Conservation (phyloP, 2,797 vertebrate genomes). For the Anguilla pacifica region DNA sequence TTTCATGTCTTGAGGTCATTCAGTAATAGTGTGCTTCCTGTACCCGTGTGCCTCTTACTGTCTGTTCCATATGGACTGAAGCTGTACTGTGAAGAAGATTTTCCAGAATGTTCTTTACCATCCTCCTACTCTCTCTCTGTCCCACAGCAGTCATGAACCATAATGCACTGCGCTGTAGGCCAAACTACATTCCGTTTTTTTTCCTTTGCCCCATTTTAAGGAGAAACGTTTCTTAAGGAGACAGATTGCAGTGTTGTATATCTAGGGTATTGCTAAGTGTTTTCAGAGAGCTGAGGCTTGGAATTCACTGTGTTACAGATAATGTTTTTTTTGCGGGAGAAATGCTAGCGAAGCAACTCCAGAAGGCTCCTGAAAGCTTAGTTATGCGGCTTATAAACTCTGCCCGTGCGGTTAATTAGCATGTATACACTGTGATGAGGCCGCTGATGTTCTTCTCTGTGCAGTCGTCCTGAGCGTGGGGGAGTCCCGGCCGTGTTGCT, state of each 20-base stretch:
- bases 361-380: background rate
- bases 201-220: background rate
- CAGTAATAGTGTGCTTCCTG: background rate
- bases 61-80: too few species aligned
- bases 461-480: conserved; percentile 57
- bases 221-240: background rate
- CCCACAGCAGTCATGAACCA: background rate
- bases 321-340: background rate
- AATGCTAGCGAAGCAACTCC: background rate
- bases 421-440: conserved; percentile 62
- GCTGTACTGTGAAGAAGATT: too few species aligned
- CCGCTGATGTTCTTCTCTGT: conserved; percentile 61
- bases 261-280: background rate
- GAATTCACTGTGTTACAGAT: background rate
- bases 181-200: background rate
- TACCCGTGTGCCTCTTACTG: background rate
- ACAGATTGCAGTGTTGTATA: background rate
- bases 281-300: background rate
- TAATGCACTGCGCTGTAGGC: background rate
- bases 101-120: background rate
- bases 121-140: background rate
- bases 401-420: conserved; percentile 52
- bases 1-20: background rate
- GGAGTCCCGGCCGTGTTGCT: background rate
- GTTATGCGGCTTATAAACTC: conserved; percentile 20